These are phyloP conservation scores for Fundulus diaphanus DNA, from an alignment of 2,797 vertebrate species.

Conservation along the genomic window DNA sequence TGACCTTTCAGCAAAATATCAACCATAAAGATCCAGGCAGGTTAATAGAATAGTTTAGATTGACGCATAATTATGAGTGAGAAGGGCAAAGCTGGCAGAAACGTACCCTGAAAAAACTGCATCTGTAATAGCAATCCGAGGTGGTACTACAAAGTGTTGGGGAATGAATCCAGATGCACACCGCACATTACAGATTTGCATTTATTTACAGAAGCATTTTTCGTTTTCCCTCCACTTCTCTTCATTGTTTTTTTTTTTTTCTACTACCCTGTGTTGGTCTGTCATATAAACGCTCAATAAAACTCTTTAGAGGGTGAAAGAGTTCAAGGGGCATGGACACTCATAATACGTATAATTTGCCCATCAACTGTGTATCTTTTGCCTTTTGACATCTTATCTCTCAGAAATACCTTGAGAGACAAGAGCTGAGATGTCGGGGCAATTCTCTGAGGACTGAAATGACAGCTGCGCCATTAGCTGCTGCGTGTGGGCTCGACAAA, in stretches of 20 bases:
- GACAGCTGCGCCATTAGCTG: constrained; percentile 11
- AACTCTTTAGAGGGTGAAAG: not conserved
- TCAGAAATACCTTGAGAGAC: constrained; percentile 4
- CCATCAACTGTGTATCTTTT: not conserved
- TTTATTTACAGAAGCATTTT: not conserved
- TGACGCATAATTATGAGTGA: too few relatives aligned
- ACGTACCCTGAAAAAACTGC: not conserved
- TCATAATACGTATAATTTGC: constrained; percentile 1
- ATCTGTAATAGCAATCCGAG: not conserved
- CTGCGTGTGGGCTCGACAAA: constrained; percentile 5
- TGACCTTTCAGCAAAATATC: too few relatives aligned
- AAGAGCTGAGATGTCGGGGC: not conserved
- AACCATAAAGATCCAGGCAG: too few relatives aligned
- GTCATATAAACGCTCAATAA: not conserved
- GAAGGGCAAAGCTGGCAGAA: not conserved
- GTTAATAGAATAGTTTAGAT: too few relatives aligned
- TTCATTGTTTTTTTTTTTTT: too few relatives aligned
- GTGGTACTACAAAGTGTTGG: not conserved
- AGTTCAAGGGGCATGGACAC: not conserved
- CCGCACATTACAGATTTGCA: not conserved
- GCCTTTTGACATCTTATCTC: not conserved
- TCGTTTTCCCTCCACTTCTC: not conserved
- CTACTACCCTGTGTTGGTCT: not conserved
- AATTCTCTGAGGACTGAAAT: not conserved
- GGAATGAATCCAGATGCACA: not conserved